A percentile compares a stretch with the other conserved stretches of the same genome.
phyloP scores from a whole-genome alignment of 2,113 vertebrate species.

The Thryonomys swinderianus region DNA sequence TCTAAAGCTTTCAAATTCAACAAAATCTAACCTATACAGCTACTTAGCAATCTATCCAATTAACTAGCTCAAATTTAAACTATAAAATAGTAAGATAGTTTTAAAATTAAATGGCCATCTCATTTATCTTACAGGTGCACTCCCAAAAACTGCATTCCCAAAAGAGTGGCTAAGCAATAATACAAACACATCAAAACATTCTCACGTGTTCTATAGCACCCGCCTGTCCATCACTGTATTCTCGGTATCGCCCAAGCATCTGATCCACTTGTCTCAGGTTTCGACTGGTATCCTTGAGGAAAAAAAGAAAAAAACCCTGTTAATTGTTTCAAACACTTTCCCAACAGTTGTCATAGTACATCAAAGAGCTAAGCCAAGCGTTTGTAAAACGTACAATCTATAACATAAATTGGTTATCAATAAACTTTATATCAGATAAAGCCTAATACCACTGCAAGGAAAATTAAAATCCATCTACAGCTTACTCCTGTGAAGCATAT shows the following conservation, averaged over 20 bases:
- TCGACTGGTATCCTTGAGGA: slow-evolving; percentile 93
- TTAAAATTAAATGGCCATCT: neutral
- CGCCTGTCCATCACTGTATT: slow-evolving; percentile 91
- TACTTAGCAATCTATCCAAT: neutral
- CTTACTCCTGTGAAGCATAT: slow-evolving; percentile 19
- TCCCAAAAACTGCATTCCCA: neutral
- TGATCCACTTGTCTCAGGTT: slow-evolving; percentile 94
- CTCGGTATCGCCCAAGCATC: slow-evolving; percentile 94
- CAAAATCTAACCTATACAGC: neutral
- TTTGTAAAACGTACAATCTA: slow-evolving; percentile 12
- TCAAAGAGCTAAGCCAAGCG: slow-evolving; percentile 17
- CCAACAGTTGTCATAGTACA: neutral
- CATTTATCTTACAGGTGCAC: neutral
- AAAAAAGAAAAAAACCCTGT: slow-evolving; percentile 53
- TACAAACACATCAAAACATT: slow-evolving; percentile 56
- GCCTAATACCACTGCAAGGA: neutral
- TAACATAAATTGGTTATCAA: slow-evolving; percentile 17
- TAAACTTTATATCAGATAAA: slow-evolving; percentile 40
- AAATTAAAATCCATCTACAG: slow-evolving; percentile 7
- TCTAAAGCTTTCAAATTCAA: slow-evolving; percentile 46
- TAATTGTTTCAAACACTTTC: slow-evolving; percentile 44
- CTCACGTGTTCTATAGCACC: slow-evolving; percentile 92
- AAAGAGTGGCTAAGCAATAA: slow-evolving; percentile 8
- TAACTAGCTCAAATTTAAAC: slow-evolving; percentile 49
- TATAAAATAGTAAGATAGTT: slow-evolving; percentile 8